phyloP scores from a whole-genome alignment of 2,113 vertebrate species.

The Alouatta palliata region DNA sequence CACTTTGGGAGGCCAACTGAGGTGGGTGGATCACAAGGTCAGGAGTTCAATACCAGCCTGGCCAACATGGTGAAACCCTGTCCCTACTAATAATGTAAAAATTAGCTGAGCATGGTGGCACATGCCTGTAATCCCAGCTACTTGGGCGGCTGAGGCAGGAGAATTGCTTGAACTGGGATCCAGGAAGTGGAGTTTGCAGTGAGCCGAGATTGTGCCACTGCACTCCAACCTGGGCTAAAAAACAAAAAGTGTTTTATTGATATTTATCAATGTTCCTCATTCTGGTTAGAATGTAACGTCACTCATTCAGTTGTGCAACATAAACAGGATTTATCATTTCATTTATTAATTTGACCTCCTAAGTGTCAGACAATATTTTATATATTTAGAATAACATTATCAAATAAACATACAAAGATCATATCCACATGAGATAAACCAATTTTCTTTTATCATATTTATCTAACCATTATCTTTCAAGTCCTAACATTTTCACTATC shows the following conservation, averaged over 20 bases:
- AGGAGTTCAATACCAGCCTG: no score
- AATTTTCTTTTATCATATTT: not conserved
- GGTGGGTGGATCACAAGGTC: no score
- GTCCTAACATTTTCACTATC: not conserved
- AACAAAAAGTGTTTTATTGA: not conserved
- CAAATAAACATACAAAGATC: not conserved
- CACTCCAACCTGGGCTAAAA: no score
- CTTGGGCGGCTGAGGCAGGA: no score
- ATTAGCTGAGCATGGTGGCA: no score
- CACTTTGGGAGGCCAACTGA: no score
- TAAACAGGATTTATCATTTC: not conserved
- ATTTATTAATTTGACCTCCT: not conserved
- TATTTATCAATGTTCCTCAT: not conserved
- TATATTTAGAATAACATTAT: not conserved
- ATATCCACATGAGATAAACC: not conserved
- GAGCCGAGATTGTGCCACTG: no score
- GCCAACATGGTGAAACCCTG: no score
- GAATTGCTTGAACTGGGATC: no score
- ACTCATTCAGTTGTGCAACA: not conserved
- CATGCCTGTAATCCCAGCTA: no score
- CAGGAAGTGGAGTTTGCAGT: no score
- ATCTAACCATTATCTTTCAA: not conserved
- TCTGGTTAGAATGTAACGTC: not conserved
- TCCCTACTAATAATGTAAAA: no score
- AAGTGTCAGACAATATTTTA: not conserved